Evolutionary conservation across 2,888 invertebrate species (phyloP).

Genomic region (Oligia strigilis): DNA sequence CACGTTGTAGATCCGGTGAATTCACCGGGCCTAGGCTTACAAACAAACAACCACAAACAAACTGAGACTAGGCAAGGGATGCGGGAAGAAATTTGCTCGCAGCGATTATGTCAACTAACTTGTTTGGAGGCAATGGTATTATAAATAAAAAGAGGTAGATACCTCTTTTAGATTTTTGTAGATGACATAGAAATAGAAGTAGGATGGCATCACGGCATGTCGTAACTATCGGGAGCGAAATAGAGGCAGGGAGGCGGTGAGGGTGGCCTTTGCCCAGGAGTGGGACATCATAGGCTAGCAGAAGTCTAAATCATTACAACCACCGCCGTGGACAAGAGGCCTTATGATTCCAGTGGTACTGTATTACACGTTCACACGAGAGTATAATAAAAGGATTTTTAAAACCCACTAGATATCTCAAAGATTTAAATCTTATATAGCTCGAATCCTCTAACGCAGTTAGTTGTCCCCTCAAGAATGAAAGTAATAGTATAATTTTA

Average conservation of each 20-base stretch:
- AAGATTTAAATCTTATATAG: neutral
- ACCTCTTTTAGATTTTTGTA: neutral
- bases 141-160: no score
- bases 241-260: no score
- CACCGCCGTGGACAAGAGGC: neutral
- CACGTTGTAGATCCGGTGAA: neutral
- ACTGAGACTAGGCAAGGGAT: no score
- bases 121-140: neutral
- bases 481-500: neutral
- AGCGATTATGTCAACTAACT: neutral
- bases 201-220: no score
- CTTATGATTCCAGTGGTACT: neutral
- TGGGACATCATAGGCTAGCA: no score
- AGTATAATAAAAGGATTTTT: neutral
- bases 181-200: neutral
- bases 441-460: neutral
- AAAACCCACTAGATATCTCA: neutral
- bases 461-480: neutral
- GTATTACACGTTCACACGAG: neutral
- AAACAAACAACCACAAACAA: no score
- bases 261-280: no score
- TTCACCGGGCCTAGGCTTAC: neutral
- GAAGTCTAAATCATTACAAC: neutral
- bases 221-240: no score
- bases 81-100: no score